A percentile compares a stretch with the other conserved stretches of the same genome.
These are phyloP conservation scores for Rhinopomastus cyanomelas DNA, from an alignment of 2,113 vertebrate genomes.

Conservation along the genomic window DNA sequence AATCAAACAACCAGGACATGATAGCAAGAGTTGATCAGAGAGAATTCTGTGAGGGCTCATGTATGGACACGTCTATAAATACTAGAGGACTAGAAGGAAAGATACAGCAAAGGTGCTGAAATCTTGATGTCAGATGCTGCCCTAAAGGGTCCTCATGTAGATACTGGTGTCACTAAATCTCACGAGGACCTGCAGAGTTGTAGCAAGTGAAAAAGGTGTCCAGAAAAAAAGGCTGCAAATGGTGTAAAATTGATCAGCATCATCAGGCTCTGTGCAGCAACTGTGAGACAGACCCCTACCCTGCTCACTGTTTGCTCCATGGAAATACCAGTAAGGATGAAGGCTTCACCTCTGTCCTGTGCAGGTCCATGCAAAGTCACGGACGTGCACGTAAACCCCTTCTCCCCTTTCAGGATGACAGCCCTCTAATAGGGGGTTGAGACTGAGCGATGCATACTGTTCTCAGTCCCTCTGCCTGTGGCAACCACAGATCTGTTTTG, in stretches of 20 bases:
- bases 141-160: not conserved
- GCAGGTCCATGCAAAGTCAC: too few relatives aligned
- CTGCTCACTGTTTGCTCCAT: not conserved
- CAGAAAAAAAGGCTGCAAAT: not conserved
- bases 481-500: not conserved
- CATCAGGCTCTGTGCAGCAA: not conserved
- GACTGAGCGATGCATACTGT: not conserved
- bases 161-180: not conserved
- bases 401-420: not conserved
- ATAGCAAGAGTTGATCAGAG: not conserved
- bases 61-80: not conserved
- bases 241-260: not conserved
- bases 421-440: not conserved
- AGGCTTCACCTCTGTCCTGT: not conserved
- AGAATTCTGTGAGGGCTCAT: not conserved
- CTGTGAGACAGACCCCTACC: not conserved
- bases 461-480: not conserved
- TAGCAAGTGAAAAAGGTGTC: not conserved
- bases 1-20: not conserved
- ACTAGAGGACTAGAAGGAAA: not conserved
- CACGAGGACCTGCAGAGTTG: not conserved
- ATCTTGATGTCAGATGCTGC: not conserved
- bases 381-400: not conserved
- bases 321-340: not conserved
- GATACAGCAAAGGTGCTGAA: not conserved